phyloP scores from a whole-genome alignment of 2,888 invertebrate genomes.

The Erannis defoliaria region DNA sequence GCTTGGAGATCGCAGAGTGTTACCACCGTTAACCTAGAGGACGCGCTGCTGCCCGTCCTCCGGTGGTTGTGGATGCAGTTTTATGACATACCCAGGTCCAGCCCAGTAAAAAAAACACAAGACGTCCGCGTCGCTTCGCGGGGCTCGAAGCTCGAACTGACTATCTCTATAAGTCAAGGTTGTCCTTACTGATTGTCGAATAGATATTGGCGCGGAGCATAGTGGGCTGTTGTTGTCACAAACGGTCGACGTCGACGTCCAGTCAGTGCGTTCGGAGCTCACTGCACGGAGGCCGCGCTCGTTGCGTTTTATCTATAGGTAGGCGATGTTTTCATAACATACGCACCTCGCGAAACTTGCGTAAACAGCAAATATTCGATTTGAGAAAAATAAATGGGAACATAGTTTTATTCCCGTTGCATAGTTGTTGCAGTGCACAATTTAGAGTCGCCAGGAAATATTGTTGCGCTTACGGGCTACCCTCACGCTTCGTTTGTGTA shows the following conservation, averaged over 20 bases:
- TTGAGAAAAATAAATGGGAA: background rate
- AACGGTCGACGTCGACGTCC: background rate
- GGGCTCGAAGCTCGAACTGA: too few species aligned
- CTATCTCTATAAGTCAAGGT: background rate
- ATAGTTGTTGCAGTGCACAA: slow-evolving; percentile 4
- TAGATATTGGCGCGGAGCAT: background rate
- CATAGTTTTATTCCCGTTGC: background rate
- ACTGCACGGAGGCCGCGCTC: slow-evolving; percentile 14
- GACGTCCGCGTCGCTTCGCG: too few species aligned
- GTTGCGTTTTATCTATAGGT: slow-evolving; percentile 8
- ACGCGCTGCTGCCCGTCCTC: too few species aligned
- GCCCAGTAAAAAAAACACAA: too few species aligned
- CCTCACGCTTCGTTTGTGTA: background rate
- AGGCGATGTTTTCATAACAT: slow-evolving; percentile 18
- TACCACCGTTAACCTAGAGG: too few species aligned
- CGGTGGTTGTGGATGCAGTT: too few species aligned
- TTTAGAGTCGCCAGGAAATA: background rate
- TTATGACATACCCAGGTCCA: too few species aligned
- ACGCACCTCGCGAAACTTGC: slow-evolving; percentile 11
- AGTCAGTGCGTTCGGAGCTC: slow-evolving; percentile 26
- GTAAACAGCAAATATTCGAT: background rate
- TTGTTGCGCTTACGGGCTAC: slow-evolving; percentile 1
- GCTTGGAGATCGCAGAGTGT: too few species aligned
- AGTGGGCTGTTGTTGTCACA: slow-evolving; percentile 11
- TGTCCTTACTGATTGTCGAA: slow-evolving; percentile 17